Evolutionary conservation across 2,888 invertebrate species (phyloP), one percentile per base, ranked within the genome.

Genomic region (Stenchaetothrips biformis): DNA sequence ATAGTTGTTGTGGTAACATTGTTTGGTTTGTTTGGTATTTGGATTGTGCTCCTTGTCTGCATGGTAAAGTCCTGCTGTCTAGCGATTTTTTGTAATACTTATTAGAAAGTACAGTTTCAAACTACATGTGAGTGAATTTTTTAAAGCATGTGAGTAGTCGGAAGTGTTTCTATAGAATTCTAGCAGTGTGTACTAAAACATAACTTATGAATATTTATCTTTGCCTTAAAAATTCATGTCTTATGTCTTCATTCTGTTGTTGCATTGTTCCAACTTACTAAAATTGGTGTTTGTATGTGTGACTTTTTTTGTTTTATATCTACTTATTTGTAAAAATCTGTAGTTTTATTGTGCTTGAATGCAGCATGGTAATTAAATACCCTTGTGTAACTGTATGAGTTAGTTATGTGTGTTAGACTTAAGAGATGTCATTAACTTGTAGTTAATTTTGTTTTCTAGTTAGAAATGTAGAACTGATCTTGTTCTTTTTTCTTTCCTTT

Each of bases 191-290:
- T 53, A 11, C 4, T 53, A 53, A 18, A 13, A 53, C 18, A 4
- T 13, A 18, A 18, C 13, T 37, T 8, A 18, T 53, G 53, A 18
- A 67, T 67, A 59, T 21, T 59, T 48, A 47, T 77, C 2, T 62
- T 79, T 21, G 27, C 27, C n/a, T 74, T 79, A 59, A 25, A 79
- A 79, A 37, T 48, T 53, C n/a, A n/a, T 79, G 37, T 37, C 37
- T 37, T 62, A 37, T 81, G 62, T 81, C 80, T 80, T 79, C 13
- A 77, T 78, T 47, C 79, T 80, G 59, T 79, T 79, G 81, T 81
- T n/a, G 37, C 77, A 53, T 74, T 78, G 49, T 79, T 80, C 0
- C 67, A 16, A 80, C 77, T 77, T 78, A 37, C 53, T 53, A 53
- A 53, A 53, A 53, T 0, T 13, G 6, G 18, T 18, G 18, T 18